Evolutionary conservation across 2,888 invertebrate genomes (phyloP), one percentile per base, ranked within the genome.

Genomic region (Cryptocheilus praepositus): DNA sequence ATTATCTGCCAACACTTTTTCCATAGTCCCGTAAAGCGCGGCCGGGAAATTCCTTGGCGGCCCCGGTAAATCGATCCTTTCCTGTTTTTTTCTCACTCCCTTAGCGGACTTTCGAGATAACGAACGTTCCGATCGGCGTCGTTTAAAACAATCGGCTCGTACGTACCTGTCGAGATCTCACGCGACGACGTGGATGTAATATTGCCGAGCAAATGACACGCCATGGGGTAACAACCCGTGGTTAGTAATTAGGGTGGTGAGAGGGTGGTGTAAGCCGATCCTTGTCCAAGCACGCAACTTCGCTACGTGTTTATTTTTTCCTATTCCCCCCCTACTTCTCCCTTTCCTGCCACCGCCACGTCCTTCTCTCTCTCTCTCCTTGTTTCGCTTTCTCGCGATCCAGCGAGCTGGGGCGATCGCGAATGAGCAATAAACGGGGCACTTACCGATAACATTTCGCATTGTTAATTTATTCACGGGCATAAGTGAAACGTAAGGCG

Each of bases 171-270:
- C 65, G 71, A 67, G 74, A 80, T 75, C 77, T 77, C 81, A 81
- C 79, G 80, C 81, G 79, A 83, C 60, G 73, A 82, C 81, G 73
- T 71, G 74, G 83, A 83, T 85, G 85, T 85, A 85, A 86, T 85
- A 81, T 81, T 79, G 84, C 69, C 73, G 67, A 80, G 83, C 73
- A 85, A 86, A 85, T 87, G 86, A 86, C 86, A 87, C 85, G 85
- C 84, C 83, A 86, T 79, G 84, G 85, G 86, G 85, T 87, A 86
- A 86, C 86, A 86, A 87, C 85, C 86, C 82, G 80, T 85, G 82
- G 83, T 86, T 85, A 82, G 84, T 83, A 83, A 86, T 85, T 83
- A 84, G 80, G 80, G 81, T 77, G 77, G 74, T 60, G 67, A 64
- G 74, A 75, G 76, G 68, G 69, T 69, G 64, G 70, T 61, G 55